Conservation (phyloP, 2,888 invertebrate genomes). For the Temnothorax ravouxi region DNA sequence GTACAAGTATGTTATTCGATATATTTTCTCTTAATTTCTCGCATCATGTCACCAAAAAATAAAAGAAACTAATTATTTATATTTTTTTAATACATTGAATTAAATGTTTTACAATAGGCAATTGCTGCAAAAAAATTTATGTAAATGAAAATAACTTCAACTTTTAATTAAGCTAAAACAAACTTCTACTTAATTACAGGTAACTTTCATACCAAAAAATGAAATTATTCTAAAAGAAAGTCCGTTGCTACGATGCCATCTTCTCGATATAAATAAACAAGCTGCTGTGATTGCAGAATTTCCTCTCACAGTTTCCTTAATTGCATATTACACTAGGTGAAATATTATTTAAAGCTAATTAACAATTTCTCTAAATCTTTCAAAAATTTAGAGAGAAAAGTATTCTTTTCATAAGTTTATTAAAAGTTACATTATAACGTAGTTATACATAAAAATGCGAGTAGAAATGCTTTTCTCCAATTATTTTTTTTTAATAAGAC, state of each 20-base stretch:
- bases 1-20: constrained; percentile 69
- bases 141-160: background rate
- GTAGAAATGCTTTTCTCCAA: background rate
- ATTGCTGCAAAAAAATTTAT: background rate
- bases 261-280: constrained; percentile 75
- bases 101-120: background rate
- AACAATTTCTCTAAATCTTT: constrained; percentile 7
- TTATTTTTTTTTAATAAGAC: background rate
- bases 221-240: constrained; percentile 75
- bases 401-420: background rate
- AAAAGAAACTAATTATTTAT: background rate
- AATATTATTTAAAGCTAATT: constrained; percentile 29
- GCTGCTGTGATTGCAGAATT: constrained; percentile 76
- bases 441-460: background rate
- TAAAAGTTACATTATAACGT: background rate
- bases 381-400: background rate
- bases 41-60: background rate
- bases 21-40: background rate
- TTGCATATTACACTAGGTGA: constrained; percentile 77
- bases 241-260: constrained; percentile 76
- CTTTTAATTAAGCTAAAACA: background rate
- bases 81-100: background rate
- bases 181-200: constrained; percentile 56
- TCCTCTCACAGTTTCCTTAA: constrained; percentile 78
- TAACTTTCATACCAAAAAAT: constrained; percentile 72